Evolutionary conservation across 2,797 vertebrate genomes (phyloP).

Genomic region (Merluccius polli): DNA sequence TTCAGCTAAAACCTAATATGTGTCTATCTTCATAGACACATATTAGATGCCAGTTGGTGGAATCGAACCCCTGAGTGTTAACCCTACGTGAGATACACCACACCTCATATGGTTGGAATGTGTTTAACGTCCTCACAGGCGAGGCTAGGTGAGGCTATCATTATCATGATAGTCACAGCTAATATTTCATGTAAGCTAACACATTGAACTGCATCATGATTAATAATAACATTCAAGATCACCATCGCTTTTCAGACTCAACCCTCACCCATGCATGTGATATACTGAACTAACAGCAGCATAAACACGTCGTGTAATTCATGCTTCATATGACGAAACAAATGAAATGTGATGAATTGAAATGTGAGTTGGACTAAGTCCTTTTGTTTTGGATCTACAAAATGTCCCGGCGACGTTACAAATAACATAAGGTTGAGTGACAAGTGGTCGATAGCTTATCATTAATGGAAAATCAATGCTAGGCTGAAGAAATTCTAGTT

Average conservation of each 20-base stretch:
- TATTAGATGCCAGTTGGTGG: background rate
- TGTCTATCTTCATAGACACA: background rate
- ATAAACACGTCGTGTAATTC: too few relatives aligned
- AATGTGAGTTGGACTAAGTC: background rate
- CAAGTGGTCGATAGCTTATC: constrained; percentile 24
- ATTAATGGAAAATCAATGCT: constrained; percentile 27
- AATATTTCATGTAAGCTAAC: too few relatives aligned
- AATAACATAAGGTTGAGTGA: constrained; percentile 1
- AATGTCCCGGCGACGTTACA: background rate
- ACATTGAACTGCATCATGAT: too few relatives aligned
- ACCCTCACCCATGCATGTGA: too few relatives aligned
- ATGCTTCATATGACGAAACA: background rate
- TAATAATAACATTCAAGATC: too few relatives aligned
- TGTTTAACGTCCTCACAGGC: too few relatives aligned
- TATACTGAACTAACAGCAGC: too few relatives aligned
- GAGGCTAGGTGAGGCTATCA: background rate
- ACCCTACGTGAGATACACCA: background rate
- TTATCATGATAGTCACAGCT: background rate
- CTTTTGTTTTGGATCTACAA: background rate
- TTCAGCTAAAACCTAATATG: background rate
- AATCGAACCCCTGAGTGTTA: background rate
- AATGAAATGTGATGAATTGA: background rate
- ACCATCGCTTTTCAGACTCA: too few relatives aligned
- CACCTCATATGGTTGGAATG: background rate
- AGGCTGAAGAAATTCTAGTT: constrained; percentile 7